Percentiles rank a stretch among this genome's conserved stretches.
Evolutionary conservation across 2,797 vertebrate genomes (phyloP).

Genomic region (Paedocypris micromegethes): DNA sequence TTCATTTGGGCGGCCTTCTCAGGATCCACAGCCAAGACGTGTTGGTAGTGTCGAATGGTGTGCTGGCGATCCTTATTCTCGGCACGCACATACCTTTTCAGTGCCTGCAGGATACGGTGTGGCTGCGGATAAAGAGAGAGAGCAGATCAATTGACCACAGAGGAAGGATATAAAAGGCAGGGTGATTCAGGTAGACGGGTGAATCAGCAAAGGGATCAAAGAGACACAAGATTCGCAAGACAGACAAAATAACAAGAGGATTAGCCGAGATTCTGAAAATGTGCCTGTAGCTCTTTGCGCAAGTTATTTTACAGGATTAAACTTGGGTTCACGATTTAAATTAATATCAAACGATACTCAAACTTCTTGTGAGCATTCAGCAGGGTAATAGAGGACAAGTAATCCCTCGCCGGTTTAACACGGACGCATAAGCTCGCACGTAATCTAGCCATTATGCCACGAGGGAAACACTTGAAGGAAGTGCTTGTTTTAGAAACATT

Average conservation of each 20-base stretch:
- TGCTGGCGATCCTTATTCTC: slow-evolving; percentile 97
- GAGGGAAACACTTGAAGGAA: neutral
- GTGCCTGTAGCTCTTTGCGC: slow-evolving; percentile 38
- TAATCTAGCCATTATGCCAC: slow-evolving; percentile 23
- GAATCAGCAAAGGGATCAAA: slow-evolving; percentile 45
- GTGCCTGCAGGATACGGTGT: slow-evolving; percentile 89
- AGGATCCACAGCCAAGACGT: slow-evolving; percentile 91
- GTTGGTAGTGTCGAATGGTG: slow-evolving; percentile 95
- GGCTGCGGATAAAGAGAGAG: slow-evolving; percentile 65
- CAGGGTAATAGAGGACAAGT: slow-evolving; percentile 24
- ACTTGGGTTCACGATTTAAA: slow-evolving; percentile 18
- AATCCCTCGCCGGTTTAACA: slow-evolving; percentile 22
- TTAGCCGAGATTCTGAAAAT: slow-evolving; percentile 49
- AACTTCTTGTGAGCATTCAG: slow-evolving; percentile 8
- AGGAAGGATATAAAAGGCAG: slow-evolving; percentile 14
- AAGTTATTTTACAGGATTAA: slow-evolving; percentile 23
- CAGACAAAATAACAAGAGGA: slow-evolving; percentile 45
- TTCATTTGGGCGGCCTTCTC: slow-evolving; percentile 98
- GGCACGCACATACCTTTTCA: slow-evolving; percentile 85
- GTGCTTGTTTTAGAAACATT: neutral
- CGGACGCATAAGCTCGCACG: no score
- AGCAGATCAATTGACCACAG: slow-evolving; percentile 17
- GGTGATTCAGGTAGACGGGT: neutral
- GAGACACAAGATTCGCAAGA: slow-evolving; percentile 43
- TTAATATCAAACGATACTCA: slow-evolving; percentile 16